Evolutionary conservation across 2,888 invertebrate genomes (phyloP).

Genomic region (Apomyelois bistriatella): DNA sequence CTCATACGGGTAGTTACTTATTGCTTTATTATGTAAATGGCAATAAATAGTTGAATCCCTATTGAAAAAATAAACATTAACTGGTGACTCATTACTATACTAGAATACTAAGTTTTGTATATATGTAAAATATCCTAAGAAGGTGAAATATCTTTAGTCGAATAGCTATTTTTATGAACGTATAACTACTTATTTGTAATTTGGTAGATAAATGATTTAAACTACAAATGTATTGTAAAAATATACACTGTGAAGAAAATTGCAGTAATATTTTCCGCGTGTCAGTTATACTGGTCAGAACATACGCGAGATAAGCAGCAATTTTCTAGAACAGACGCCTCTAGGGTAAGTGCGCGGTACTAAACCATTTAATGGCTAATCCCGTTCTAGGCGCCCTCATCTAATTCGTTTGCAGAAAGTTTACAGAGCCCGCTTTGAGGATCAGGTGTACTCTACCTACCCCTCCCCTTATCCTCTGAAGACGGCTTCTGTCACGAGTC

Average conservation of each 20-base stretch:
- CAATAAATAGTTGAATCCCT: too few species aligned
- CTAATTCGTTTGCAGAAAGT: slow-evolving; percentile 56
- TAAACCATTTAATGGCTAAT: slow-evolving; percentile 51
- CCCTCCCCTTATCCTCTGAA: slow-evolving; percentile 37
- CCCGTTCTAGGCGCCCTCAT: slow-evolving; percentile 46
- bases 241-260: not conserved
- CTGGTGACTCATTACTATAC: too few species aligned
- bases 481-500: slow-evolving; percentile 46
- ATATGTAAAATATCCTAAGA: too few species aligned
- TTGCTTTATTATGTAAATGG: too few species aligned
- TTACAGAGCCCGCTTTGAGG: slow-evolving; percentile 41
- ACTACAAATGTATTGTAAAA: too few species aligned
- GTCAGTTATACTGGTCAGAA: not conserved
- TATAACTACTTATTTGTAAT: too few species aligned
- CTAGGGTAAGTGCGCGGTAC: slow-evolving; percentile 21
- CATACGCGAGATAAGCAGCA: not conserved
- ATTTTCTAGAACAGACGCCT: not conserved
- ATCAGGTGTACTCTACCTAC: slow-evolving; percentile 49
- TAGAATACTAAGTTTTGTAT: too few species aligned
- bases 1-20: too few species aligned
- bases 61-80: too few species aligned
- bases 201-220: too few species aligned
- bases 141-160: too few species aligned
- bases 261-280: not conserved
- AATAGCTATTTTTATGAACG: too few species aligned